Evolutionary conservation across 2,797 vertebrate genomes (phyloP), one percentile per base, ranked within the genome.

Genomic region (Malurus leucopterus): DNA sequence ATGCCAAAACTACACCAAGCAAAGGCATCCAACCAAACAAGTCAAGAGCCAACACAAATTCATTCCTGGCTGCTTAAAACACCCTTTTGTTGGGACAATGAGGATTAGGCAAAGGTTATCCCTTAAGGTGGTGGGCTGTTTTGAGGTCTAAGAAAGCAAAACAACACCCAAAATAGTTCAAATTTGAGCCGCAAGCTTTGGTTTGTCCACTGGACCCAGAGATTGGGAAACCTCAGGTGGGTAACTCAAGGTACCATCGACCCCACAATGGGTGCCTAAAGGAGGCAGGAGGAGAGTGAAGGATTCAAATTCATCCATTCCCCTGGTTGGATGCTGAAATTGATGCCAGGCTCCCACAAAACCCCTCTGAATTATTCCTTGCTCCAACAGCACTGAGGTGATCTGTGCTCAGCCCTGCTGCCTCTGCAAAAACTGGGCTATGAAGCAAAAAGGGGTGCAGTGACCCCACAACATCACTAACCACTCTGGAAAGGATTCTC

Each of bases 111-210:
- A 84, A 72, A 64, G 23, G 11, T 23, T 41, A 62, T 12, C 32
- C 38, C 38, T 50, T 63, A 34, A 70, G 64, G 34, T 67, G 71
- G 53, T 67, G 71, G 53, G 84, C 23, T 84, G 22, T 41, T 92
- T 13, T 32, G 75, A 71, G 50, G 59, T 63, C 32, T 40, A 59
- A 75, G 63, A 36, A 65, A 78, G 29, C 24, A 46, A 74, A 88
- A 34, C 19, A 67, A 50, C 10, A 40, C 34, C 78, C n/a, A 49
- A 81, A 87, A n/a, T 9, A n/a, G 16, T 5, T 63, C 18, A 9
- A n/a, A 59, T 54, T 63, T 0, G 0, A 62, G 27, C 0, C 0
- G 16, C 13, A 40, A 76, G n/a, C 15, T 93, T 54, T 0, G 0
- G 21, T 71, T 34, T 36, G 26, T 36, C 30, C 13, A 10, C 0